Evolutionary conservation across 2,888 invertebrate genomes (phyloP), one percentile per base, ranked within the genome.

Genomic region (Desoria tigrina): DNA sequence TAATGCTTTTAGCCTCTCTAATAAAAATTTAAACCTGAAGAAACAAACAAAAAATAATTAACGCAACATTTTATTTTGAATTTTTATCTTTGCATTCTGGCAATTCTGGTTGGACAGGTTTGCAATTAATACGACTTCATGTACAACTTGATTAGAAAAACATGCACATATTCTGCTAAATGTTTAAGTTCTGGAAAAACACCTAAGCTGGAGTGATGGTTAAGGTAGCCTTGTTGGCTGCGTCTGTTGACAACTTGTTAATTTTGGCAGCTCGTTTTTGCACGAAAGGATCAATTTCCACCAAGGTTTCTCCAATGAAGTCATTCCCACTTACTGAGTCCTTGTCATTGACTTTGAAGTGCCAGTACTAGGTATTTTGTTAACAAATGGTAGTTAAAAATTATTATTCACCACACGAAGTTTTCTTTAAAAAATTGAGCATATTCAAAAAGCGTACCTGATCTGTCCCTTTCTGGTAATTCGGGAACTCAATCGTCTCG

Each of bases 201-300:
- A n/a, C n/a, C 60, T 68, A 71, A 26, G 71, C 71, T 53, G 71
- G 71, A 18, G 68, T 71, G 4, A 71, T 61, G 45, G 71, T 64
- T 14, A 71, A 58, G 14, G 71, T 71, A 26, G 61, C 68, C 39
- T 71, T 66, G 61, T 64, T 71, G 21, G 63, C 53, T 26, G 58
- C 55, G 32, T 68, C 71, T 24, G 61, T 64, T 16, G 61, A 58
- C 56, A 71, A 53, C 53, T 39, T 63, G 62, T 68, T 71, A 21
- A 63, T 24, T 66, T 71, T 66, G 16, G 71, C 66, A 42, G 68
- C 65, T 32, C 71, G 24, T 55, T 71, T 71, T 16, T 54, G 42
- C 6, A 69, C 67, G 28, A 68, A 72, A 42, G 72, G 72, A 32
- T 72, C 72, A 11, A 69, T 28, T 60, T 72, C 72, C 0, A 72